Evolutionary conservation across 2,113 vertebrate species (phyloP), one percentile per base, ranked within the genome.

Genomic region (human): DNA sequence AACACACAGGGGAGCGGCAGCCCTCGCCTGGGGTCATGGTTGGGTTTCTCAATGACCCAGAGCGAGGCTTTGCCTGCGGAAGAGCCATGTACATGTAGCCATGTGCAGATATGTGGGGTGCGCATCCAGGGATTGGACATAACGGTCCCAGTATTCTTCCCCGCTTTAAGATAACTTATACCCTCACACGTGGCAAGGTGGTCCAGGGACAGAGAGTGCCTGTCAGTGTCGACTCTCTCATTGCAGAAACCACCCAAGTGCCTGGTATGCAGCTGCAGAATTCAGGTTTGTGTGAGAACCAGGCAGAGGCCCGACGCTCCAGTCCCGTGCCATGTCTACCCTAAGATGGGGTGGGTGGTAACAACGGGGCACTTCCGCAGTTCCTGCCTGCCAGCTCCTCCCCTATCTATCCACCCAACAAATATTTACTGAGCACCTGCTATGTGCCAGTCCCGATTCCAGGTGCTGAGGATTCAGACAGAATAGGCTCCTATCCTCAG

Each of bases 141-240:
- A 5, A 48, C 2, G 7, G 43, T 70, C 27, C 38, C 59, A 25
- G 25, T 22, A 16, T 22, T 6, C 14, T 17, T 35, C 22, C 6
- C 2, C 1, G 13, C 4, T 14, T 23, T 22, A 48, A 48, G 48
- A 68, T 23, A 61, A 23, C 0, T 10, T 17, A 64, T 0, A 14
- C 13, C 25, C 57, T 48, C 75, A 57, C 84, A 48, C 8, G 8
- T 20, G 32, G 30, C 50, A 68, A 23, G 57, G 52, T n/a, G 38
- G 59, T 75, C 43, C 1, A 10, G 43, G 80, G 66, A 88, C 45
- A 48, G 38, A 27, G 20, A 20, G 25, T 48, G 75, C 22, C 38
- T 50, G 38, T 12, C 30, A 17, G 2, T 16, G 25, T 40, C 0
- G 35, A 61, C 16, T 38, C 25, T 5, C 16, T 94, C 43, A 57